Evolutionary conservation across 2,888 invertebrate genomes (phyloP).

Genomic region (Himalopsyche tibetana): DNA sequence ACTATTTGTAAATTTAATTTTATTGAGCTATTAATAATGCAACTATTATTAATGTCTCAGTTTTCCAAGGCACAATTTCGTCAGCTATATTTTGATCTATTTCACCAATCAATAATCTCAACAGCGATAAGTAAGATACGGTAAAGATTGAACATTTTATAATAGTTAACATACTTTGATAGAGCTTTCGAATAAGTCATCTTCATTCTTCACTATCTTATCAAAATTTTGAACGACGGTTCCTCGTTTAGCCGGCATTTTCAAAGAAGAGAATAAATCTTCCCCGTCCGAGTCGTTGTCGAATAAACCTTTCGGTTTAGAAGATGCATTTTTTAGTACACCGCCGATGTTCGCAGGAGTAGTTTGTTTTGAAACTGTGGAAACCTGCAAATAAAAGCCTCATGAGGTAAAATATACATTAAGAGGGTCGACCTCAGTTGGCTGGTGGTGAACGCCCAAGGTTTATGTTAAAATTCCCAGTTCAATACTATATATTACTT

Average conservation of each 20-base stretch:
- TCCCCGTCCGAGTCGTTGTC: slow-evolving; percentile 65
- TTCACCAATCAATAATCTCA: too few relatives aligned
- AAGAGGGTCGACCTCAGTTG: too few relatives aligned
- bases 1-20: too few relatives aligned
- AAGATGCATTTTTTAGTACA: not conserved
- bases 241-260: slow-evolving; percentile 45
- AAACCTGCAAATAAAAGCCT: not conserved
- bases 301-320: not conserved
- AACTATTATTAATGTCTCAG: too few relatives aligned
- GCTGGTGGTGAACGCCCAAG: too few relatives aligned
- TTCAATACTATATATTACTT: too few relatives aligned
- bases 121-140: too few relatives aligned
- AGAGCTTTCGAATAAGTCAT: not conserved
- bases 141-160: too few relatives aligned
- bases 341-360: not conserved
- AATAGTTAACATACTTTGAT: not conserved
- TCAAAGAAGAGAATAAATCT: slow-evolving; percentile 68
- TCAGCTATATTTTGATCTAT: too few relatives aligned
- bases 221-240: not conserved
- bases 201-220: not conserved
- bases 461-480: too few relatives aligned
- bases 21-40: too few relatives aligned
- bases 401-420: not conserved
- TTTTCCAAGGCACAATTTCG: too few relatives aligned
- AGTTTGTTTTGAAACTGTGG: not conserved